Percentiles rank a stretch among this genome's conserved stretches.
phyloP scores from a whole-genome alignment of 2,113 vertebrate genomes.

The Capreolus pygargus region DNA sequence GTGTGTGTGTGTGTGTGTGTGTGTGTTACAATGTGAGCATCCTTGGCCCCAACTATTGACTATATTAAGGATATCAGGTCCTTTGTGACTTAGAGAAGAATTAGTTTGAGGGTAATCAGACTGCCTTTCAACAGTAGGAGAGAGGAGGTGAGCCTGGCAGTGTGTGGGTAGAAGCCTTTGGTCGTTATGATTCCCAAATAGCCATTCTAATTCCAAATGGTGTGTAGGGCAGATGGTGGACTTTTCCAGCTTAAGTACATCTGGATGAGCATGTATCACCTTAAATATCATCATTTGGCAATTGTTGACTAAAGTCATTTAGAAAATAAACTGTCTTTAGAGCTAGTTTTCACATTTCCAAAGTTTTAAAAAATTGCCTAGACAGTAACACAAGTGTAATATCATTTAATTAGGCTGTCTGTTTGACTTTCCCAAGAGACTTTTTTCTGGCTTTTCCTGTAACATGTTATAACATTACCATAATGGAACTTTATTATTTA shows the following conservation, averaged over 20 bases:
- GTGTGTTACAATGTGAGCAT: not conserved
- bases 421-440: conserved; percentile 34
- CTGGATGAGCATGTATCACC: not conserved
- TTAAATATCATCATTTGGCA: conserved; percentile 33
- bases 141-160: not conserved
- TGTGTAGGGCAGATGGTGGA: not conserved
- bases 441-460: conserved; percentile 29
- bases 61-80: not conserved
- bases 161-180: not conserved
- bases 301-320: conserved; percentile 31
- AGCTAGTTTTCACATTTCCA: conserved; percentile 6
- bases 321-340: conserved; percentile 17
- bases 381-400: not conserved
- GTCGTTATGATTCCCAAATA: not conserved
- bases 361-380: not conserved
- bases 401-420: conserved; percentile 42
- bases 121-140: not conserved
- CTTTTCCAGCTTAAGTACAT: not conserved
- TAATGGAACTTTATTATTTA: conserved; percentile 32
- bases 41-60: not conserved
- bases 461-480: conserved; percentile 33
- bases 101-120: not conserved
- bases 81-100: not conserved
- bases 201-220: not conserved
- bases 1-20: not conserved